Conservation (phyloP, 2,888 invertebrate species). For the Diarsia mendica region DNA sequence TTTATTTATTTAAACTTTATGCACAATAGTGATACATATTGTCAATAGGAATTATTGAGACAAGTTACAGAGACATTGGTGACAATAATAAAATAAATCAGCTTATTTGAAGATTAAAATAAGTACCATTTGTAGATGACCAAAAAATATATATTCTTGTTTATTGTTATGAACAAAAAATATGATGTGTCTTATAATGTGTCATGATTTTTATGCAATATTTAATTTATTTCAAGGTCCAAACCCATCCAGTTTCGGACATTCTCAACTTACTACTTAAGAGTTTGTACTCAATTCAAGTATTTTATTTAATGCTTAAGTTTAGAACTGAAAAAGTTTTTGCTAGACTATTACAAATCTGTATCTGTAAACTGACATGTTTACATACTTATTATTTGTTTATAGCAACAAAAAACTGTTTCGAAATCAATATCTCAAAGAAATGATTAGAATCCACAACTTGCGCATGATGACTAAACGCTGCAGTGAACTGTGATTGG, state of each 20-base stretch:
- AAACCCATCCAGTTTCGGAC: neutral
- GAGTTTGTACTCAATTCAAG: neutral
- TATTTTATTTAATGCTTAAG: neutral
- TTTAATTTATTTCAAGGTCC: slow-evolving; percentile 22
- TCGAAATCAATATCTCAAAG: neutral
- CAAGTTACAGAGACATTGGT: neutral
- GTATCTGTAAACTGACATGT: neutral
- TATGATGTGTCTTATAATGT: neutral
- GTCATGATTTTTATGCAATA: slow-evolving; percentile 5
- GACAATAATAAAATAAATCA: neutral
- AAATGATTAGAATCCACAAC: neutral
- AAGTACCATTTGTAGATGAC: neutral
- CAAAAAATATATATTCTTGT: neutral
- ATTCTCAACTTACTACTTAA: neutral
- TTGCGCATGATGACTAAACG: neutral
- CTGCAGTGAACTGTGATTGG: slow-evolving; percentile 6
- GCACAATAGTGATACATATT: too few species aligned
- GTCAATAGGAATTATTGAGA: neutral
- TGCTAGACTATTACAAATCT: neutral
- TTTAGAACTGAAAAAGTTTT: neutral
- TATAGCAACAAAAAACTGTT: neutral
- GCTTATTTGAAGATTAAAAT: neutral
- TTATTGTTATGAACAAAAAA: slow-evolving; percentile 1
- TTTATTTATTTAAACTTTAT: too few species aligned
- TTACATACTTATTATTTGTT: neutral